These are phyloP conservation scores for Zaprionus inermis DNA, from an alignment of 1,140 invertebrate genomes.

Conservation along the genomic window DNA sequence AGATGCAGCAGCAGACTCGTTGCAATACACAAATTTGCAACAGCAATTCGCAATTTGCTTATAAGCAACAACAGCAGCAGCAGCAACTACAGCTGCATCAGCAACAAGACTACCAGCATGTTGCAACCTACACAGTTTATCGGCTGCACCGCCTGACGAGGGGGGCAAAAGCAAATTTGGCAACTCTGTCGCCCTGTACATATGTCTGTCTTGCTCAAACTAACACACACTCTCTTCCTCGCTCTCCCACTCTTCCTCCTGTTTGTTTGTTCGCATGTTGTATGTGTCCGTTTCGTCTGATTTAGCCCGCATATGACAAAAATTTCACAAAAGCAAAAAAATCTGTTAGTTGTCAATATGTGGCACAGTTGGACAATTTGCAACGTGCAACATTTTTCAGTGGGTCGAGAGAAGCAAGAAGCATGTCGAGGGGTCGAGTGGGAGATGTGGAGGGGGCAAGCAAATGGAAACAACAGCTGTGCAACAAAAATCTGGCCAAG, in stretches of 20 bases:
- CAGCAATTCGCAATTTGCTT: conserved; percentile 54
- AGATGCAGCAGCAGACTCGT: conserved; percentile 58
- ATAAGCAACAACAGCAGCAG: conserved; percentile 45
- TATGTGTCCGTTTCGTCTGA: conserved; percentile 60
- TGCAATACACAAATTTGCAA: conserved; percentile 74
- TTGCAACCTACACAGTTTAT: conserved; percentile 29
- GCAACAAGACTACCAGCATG: conserved; percentile 46
- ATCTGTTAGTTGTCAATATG: conserved; percentile 71
- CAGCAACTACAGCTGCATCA: conserved; percentile 39
- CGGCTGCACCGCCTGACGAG: conserved; percentile 5
- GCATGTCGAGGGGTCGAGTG: not conserved
- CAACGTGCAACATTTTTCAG: conserved; percentile 68
- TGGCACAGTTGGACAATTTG: conserved; percentile 52
- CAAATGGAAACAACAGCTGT: conserved; percentile 50
- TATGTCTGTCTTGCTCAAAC: not conserved
- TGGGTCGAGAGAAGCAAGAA: not conserved
- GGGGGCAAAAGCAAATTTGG: conserved; percentile 35
- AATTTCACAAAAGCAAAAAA: conserved; percentile 66
- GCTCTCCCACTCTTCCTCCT: not conserved
- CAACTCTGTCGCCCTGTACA: conserved; percentile 24
- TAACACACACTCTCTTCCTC: not conserved
- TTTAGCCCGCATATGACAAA: conserved; percentile 71
- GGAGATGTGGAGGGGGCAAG: not conserved
- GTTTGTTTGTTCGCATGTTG: conserved; percentile 63
- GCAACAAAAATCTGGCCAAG: conserved; percentile 19